phyloP scores from a whole-genome alignment of 1,140 invertebrate species.

The Tetramorium parvispinum region DNA sequence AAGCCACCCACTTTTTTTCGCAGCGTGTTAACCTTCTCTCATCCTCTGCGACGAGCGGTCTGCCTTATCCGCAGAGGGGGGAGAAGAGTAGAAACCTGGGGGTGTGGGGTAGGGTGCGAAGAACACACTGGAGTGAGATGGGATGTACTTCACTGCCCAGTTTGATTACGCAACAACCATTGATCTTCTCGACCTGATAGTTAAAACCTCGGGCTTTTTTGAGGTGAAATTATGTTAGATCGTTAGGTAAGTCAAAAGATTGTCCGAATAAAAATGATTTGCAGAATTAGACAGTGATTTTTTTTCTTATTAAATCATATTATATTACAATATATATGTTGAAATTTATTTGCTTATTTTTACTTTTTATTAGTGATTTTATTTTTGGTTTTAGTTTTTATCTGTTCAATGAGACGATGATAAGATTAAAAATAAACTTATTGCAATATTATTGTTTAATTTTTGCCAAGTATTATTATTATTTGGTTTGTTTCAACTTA shows the following conservation, averaged over 20 bases:
- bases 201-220: constrained; percentile 61
- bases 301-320: background rate
- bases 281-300: background rate
- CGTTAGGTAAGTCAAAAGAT: background rate
- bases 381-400: constrained; percentile 5
- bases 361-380: background rate
- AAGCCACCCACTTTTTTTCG: constrained; percentile 56
- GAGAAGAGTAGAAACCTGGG: constrained; percentile 56
- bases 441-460: background rate
- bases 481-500: background rate
- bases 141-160: constrained; percentile 63
- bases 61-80: constrained; percentile 74
- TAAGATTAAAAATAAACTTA: background rate
- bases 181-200: constrained; percentile 70
- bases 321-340: background rate
- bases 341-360: background rate
- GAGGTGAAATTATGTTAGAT: constrained; percentile 13
- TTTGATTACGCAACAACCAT: constrained; percentile 72
- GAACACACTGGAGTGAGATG: constrained; percentile 18
- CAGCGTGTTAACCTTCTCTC: constrained; percentile 57
- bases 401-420: background rate
- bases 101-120: constrained; percentile 15
- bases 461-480: background rate
- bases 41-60: constrained; percentile 60
- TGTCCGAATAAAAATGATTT: background rate